Evolutionary conservation across 2,797 vertebrate genomes (phyloP).

Genomic region (Garrulus glandarius): DNA sequence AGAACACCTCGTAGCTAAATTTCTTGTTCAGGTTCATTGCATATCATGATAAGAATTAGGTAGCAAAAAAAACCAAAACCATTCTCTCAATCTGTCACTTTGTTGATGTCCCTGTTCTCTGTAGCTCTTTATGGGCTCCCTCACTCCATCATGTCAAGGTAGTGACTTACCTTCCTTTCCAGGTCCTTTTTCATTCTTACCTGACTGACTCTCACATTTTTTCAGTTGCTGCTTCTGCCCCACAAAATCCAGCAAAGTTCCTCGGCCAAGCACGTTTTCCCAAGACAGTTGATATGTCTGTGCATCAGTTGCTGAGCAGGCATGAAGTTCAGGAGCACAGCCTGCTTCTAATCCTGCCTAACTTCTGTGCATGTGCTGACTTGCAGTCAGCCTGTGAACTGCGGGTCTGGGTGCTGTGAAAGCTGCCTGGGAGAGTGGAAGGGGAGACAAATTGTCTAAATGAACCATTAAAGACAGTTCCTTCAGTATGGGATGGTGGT

Average conservation of each 20-base stretch:
- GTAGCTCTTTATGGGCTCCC: neutral
- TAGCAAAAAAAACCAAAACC: neutral
- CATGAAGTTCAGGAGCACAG: neutral
- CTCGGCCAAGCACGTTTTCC: neutral
- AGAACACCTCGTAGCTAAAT: neutral
- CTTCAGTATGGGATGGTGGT: neutral
- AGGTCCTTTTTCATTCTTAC: neutral
- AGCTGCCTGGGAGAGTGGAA: neutral
- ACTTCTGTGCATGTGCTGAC: neutral
- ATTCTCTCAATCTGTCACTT: neutral
- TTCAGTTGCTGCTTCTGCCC: neutral
- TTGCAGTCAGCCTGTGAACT: neutral
- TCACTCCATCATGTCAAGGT: neutral
- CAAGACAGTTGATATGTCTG: neutral
- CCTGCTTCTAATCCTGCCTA: neutral
- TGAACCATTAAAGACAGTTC: neutral
- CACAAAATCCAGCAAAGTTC: neutral
- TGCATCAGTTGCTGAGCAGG: neutral
- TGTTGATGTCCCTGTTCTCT: neutral
- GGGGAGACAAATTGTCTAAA: neutral
- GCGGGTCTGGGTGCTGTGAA: neutral
- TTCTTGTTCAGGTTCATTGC: neutral
- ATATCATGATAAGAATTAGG: neutral
- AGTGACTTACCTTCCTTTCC: neutral
- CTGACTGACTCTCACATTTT: neutral